Evolutionary conservation across 92 coral and sea anemone species (phyloP).

Genomic region (Epizoanthus ramosus): DNA sequence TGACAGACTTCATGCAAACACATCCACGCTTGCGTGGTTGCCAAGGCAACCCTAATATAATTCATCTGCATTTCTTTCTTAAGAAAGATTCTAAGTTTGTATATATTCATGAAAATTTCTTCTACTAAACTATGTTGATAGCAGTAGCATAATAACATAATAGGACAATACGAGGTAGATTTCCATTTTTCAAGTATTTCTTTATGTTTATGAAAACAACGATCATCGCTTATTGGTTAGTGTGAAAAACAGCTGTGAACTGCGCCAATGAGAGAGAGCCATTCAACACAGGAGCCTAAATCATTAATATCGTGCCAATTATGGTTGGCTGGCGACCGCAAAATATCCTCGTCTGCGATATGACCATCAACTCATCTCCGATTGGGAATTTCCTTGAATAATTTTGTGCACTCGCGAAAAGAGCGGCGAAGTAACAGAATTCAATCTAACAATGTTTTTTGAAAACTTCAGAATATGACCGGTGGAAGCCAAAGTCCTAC

Average conservation of each 20-base stretch:
- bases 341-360: not conserved
- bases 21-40: too few species aligned
- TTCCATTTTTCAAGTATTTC: slow-evolving; percentile 26
- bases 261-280: slow-evolving; percentile 30
- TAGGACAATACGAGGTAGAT: slow-evolving; percentile 12
- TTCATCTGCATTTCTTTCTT: too few species aligned
- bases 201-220: not conserved
- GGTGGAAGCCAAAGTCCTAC: slow-evolving; percentile 85
- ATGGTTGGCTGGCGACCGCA: slow-evolving; percentile 37
- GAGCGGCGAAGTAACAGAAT: not conserved
- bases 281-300: slow-evolving; percentile 6
- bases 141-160: not conserved
- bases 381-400: not conserved
- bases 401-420: slow-evolving; percentile 11
- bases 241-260: slow-evolving; percentile 16
- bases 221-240: slow-evolving; percentile 2
- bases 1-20: too few species aligned
- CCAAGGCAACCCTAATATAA: too few species aligned
- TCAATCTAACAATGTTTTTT: slow-evolving; percentile 9
- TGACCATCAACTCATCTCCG: slow-evolving; percentile 3
- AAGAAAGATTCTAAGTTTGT: not conserved
- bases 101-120: not conserved
- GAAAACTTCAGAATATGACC: slow-evolving; percentile 62
- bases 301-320: slow-evolving; percentile 20
- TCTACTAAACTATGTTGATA: not conserved